Evolutionary conservation across 2,797 vertebrate species (phyloP).

Genomic region (Phoebastria nigripes): DNA sequence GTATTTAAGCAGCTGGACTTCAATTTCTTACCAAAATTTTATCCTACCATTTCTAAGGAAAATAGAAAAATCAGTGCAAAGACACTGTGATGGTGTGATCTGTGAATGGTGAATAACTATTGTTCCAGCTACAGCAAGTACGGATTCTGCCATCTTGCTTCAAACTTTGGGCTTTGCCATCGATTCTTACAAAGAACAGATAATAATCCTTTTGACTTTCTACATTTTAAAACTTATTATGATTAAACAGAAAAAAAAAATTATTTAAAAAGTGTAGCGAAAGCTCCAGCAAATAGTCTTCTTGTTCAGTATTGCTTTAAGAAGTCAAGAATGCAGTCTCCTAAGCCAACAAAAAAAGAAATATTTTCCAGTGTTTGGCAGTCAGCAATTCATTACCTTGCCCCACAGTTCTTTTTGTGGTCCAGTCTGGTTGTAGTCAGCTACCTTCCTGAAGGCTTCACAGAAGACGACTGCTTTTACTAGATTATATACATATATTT

Average conservation of each 20-base stretch:
- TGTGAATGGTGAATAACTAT: not conserved
- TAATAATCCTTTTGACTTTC: not conserved
- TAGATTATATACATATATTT: not conserved
- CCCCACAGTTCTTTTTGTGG: not conserved
- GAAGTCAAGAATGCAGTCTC: not conserved
- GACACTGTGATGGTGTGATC: not conserved
- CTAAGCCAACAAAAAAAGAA: not conserved
- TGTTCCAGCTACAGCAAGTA: not conserved
- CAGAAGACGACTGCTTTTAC: not conserved
- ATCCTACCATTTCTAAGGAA: not conserved
- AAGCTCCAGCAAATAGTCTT: not conserved
- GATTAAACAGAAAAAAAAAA: not conserved
- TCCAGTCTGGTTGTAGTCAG: not conserved
- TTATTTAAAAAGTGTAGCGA: not conserved
- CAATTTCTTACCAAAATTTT: slow-evolving; percentile 11
- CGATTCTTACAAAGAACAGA: not conserved
- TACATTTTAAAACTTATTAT: not conserved
- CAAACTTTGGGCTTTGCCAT: not conserved
- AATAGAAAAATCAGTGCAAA: slow-evolving; percentile 3
- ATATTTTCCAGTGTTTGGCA: not conserved
- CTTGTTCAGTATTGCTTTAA: not conserved
- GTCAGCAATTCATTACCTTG: not conserved
- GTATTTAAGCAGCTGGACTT: slow-evolving; percentile 40
- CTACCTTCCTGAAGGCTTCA: not conserved
- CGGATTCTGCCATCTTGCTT: not conserved